Conservation (phyloP, 2,888 invertebrate species). For the Drosophila kambysellisi region DNA sequence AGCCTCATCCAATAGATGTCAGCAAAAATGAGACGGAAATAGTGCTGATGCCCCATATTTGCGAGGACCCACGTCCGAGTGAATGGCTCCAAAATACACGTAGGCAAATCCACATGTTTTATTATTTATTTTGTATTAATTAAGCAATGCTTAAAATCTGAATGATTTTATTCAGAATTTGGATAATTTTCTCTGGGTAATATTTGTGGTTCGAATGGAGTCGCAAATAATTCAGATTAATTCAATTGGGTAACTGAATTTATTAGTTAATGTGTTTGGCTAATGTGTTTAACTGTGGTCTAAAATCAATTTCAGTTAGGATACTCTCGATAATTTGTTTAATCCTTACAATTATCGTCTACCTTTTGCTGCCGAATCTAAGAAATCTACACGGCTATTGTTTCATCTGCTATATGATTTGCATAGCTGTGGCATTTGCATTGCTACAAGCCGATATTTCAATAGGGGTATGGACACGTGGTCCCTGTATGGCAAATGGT, state of each 20-base stretch:
- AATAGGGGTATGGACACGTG: rapidly evolving
- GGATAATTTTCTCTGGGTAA: too few relatives aligned
- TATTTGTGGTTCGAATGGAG: not conserved
- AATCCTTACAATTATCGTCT: conserved; percentile 87
- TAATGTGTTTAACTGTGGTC: not conserved
- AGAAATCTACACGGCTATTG: conserved; percentile 42
- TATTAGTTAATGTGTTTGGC: not conserved
- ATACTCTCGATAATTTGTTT: conserved; percentile 90
- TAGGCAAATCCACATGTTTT: not conserved
- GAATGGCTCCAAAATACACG: not conserved
- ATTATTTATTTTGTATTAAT: too few relatives aligned
- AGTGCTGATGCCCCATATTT: conserved; percentile 37
- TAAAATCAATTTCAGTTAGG: conserved; percentile 86
- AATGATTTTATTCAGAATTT: too few relatives aligned
- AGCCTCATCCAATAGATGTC: conserved; percentile 7
- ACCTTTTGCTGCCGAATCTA: conserved; percentile 29
- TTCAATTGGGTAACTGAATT: not conserved
- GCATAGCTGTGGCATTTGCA: conserved; percentile 17
- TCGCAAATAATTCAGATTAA: not conserved
- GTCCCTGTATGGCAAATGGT: conserved; percentile 13
- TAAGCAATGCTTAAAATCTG: too few relatives aligned
- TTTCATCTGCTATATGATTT: conserved; percentile 34
- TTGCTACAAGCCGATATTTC: conserved; percentile 10
- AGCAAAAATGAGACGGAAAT: not conserved
- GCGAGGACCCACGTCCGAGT: not conserved